phyloP scores from a whole-genome alignment of 2,797 vertebrate species.

The Falco berigora region DNA sequence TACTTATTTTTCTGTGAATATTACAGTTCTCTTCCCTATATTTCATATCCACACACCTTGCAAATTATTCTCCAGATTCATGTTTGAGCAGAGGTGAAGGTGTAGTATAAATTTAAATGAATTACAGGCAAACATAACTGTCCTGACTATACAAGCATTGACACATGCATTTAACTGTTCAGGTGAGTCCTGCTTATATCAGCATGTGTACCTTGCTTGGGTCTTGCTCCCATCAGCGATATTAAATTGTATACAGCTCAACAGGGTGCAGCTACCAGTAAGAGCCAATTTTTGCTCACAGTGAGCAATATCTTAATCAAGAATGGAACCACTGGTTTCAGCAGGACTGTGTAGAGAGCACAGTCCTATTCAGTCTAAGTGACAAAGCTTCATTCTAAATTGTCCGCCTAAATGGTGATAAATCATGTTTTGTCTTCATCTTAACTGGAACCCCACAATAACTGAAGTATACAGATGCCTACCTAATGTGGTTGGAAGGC shows the following conservation, averaged over 20 bases:
- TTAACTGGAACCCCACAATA: neutral
- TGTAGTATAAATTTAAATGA: neutral
- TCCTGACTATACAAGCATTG: neutral
- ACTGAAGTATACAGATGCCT: neutral
- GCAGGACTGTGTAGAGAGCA: neutral
- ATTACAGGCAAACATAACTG: neutral
- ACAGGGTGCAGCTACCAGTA: neutral
- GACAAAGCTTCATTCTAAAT: neutral
- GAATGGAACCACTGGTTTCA: neutral
- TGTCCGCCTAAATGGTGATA: neutral
- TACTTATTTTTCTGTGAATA: neutral
- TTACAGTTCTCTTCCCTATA: neutral
- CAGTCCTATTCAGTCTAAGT: accelerated
- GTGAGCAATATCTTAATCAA: neutral
- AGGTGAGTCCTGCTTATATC: neutral
- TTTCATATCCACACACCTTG: neutral
- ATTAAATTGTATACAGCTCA: neutral
- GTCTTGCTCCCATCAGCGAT: neutral
- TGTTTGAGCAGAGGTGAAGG: neutral
- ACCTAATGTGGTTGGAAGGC: neutral
- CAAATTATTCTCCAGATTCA: neutral
- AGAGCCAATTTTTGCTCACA: neutral
- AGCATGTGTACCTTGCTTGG: neutral
- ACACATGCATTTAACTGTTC: neutral
- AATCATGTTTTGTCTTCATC: neutral